Percentiles rank a stretch among this genome's conserved stretches.
phyloP scores from a whole-genome alignment of 2,888 invertebrate genomes.

The Parthenolecanium corni region DNA sequence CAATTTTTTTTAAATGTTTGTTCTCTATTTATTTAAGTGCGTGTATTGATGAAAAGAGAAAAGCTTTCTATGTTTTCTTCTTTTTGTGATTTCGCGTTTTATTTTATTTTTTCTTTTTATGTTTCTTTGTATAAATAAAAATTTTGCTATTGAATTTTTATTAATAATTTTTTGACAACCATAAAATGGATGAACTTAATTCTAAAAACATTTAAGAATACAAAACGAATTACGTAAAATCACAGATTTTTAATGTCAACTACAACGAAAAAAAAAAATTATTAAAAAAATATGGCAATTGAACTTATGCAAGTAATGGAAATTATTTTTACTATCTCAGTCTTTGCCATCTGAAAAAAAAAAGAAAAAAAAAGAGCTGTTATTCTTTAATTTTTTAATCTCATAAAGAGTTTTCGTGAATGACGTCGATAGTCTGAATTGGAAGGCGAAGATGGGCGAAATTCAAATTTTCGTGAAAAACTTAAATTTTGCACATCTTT shows the following conservation, averaged over 20 bases:
- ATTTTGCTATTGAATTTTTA: not conserved
- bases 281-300: slow-evolving; percentile 29
- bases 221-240: not conserved
- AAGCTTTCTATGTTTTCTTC: not conserved
- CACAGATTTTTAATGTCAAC: not conserved
- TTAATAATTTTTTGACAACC: not conserved
- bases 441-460: too few relatives aligned
- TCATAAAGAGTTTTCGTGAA: too few relatives aligned
- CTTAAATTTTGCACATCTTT: too few relatives aligned
- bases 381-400: too few relatives aligned
- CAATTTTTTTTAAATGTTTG: too few relatives aligned
- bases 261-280: not conserved
- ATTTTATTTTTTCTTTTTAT: not conserved
- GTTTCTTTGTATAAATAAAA: not conserved
- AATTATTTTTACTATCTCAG: slow-evolving; percentile 3
- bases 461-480: too few relatives aligned
- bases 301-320: slow-evolving; percentile 6
- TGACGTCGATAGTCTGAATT: too few relatives aligned
- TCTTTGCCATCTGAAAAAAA: slow-evolving; percentile 24
- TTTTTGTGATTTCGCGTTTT: not conserved
- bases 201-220: not conserved
- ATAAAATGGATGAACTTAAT: not conserved
- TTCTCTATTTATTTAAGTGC: too few relatives aligned
- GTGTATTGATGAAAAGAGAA: too few relatives aligned
- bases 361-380: too few relatives aligned